Evolutionary conservation across 2,797 vertebrate genomes (phyloP), one percentile per base, ranked within the genome.

Genomic region (Loris lydekkerianus): DNA sequence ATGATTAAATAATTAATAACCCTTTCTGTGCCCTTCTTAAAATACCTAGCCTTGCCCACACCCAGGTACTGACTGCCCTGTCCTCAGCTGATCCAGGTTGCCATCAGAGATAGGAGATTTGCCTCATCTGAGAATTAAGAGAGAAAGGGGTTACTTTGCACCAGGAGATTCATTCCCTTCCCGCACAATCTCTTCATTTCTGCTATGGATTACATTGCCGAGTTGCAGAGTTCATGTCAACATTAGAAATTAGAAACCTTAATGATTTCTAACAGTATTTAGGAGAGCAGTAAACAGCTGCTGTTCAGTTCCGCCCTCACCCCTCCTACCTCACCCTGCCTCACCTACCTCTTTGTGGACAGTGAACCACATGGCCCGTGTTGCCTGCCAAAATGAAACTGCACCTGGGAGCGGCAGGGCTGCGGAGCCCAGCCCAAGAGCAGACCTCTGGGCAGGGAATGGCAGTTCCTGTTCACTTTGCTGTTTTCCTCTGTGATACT

Each of bases 361-460:
- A 7, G 21, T 34, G 40, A 18, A 73, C 23, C 18, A 17, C 5
- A 10, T 20, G 3, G 37, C 40, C 9, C 11, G 0, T n/a, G 3
- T n/a, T 14, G 46, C 85, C 56, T 5, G 34, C 10, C 58, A 23
- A 40, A 58, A n/a, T 31, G 67, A 73, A 69, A 23, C 7, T 9
- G 8, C 8, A 0, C 27, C 40, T 49, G 0, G 1, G 7, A 53
- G 15, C 11, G 5, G 0, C 11, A 21, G 23, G 20, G 4, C 4
- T 29, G 34, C n/a, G 37, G 21, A 13, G 3, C 34, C 34, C 13
- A 3, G 25, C 10, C 34, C 40, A 56, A 7, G 37, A 40, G 10
- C 43, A 34, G 27, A 27, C 5, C 10, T 34, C 56, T 56, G 31
- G 73, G 23, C 53, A 9, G 3, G 8, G 58, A 56, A 14, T 6